A percentile compares a stretch with the other conserved stretches of the same genome.
Conservation (phyloP, 2,113 vertebrate genomes). For the Hemiscyllium ocellatum region DNA sequence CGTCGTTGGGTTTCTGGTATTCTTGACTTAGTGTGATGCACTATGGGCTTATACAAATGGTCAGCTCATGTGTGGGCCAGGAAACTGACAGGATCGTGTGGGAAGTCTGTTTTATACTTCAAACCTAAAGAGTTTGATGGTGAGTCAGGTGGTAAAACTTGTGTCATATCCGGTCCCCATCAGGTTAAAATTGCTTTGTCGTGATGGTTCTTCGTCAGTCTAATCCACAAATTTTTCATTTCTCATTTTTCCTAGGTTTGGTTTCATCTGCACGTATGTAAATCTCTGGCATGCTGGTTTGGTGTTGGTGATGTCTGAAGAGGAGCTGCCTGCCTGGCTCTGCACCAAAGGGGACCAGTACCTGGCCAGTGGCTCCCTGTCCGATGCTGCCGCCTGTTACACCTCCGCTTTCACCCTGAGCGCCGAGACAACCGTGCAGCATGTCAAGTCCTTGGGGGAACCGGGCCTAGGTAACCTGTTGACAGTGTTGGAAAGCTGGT, state of each 20-base stretch:
- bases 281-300: slow-evolving; percentile 27
- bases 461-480: slow-evolving; percentile 47
- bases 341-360: slow-evolving; percentile 66
- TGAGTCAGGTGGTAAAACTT: neutral
- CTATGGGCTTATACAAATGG: neutral
- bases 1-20: neutral
- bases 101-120: neutral
- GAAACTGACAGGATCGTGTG: neutral
- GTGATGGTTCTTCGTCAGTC: too few relatives aligned
- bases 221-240: neutral
- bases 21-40: neutral
- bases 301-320: slow-evolving; percentile 53
- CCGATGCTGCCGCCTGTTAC: slow-evolving; percentile 66
- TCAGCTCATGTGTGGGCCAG: neutral
- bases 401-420: slow-evolving; percentile 72
- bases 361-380: slow-evolving; percentile 53
- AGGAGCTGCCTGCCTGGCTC: slow-evolving; percentile 52
- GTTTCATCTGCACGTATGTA: neutral
- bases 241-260: neutral
- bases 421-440: slow-evolving; percentile 54
- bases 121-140: neutral
- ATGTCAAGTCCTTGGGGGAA: slow-evolving; percentile 53
- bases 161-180: too few relatives aligned
- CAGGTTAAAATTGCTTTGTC: neutral
- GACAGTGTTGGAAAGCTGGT: slow-evolving; percentile 56